phyloP scores from a whole-genome alignment of 2,113 vertebrate genomes.

The Motacilla tschutschensis region DNA sequence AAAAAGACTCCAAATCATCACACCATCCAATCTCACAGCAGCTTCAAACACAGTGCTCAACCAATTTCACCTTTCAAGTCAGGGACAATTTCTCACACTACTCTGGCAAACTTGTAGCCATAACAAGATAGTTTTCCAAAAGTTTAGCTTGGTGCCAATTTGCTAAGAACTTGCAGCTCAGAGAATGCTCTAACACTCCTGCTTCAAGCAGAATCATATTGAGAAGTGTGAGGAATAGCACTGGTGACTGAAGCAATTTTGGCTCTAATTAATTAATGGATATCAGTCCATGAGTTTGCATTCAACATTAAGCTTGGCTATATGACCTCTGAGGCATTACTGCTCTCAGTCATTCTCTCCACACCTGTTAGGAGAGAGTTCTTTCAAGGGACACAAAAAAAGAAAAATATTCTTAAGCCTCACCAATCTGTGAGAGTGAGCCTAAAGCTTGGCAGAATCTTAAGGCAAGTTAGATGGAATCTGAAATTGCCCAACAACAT shows the following conservation, averaged over 20 bases:
- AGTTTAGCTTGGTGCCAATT: background rate
- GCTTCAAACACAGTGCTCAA: background rate
- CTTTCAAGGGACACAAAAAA: background rate
- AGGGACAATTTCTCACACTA: too few species aligned
- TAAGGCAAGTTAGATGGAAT: background rate
- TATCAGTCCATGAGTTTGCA: background rate
- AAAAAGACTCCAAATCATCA: background rate
- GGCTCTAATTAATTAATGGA: background rate
- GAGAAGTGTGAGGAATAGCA: background rate
- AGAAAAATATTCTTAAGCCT: background rate
- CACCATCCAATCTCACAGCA: background rate
- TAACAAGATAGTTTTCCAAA: fast-evolving
- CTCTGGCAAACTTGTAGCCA: fast-evolving
- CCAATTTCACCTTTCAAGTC: fast-evolving
- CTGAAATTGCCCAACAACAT: background rate
- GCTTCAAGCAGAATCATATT: background rate
- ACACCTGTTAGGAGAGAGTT: fast-evolving
- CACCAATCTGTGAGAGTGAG: fast-evolving
- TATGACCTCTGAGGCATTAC: background rate
- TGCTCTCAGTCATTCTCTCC: background rate
- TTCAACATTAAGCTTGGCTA: background rate
- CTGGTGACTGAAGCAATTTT: background rate
- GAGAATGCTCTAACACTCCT: background rate
- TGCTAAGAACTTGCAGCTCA: background rate
- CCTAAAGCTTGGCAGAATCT: background rate